Base-by-base conservation (phyloP, 2,113 vertebrate species). In the Vireo altiloquus region DNA sequence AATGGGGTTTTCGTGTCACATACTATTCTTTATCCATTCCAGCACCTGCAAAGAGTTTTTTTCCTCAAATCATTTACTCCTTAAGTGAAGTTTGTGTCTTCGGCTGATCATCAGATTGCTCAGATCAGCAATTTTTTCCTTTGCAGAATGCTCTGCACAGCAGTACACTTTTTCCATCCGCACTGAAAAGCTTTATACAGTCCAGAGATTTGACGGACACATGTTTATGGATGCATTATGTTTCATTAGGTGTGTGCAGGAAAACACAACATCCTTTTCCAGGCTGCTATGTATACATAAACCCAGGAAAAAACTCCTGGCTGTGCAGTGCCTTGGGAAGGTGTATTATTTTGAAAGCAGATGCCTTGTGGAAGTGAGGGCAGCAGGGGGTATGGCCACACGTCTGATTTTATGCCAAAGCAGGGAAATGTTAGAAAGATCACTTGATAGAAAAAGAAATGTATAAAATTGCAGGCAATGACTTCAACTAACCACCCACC, bases 241-340 rank as follows among this genome's bases (percentile, higher is more conserved):
- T 72, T 82, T 54, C 70, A 37, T 46, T 25, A 46, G 76, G 46
- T 52, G 42, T 12, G 50, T 8, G 37, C 27, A 95, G 80, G 40
- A 95, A 92, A 96, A 91, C 35, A 82, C 40, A 90, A 66, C 28
- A 54, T 46, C 65, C 66, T 85, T 77, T 86, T 66, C 80, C 49
- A 93, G 66, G 0, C 0, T 31, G 19, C 66, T 27, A 25, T 18
- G 66, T 70, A 83, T 88, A 77, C 59, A 77, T 46, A 84, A 96
- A 65, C 46, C 61, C 91, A 94, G 87, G 83, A 95, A 95, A 50
- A 76, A 95, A 83, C 44, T n/a, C 71, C n/a, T 90, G 87, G 52
- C 75, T 74, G 52, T 2, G 8, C 33, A 54, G 65, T 66, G 71
- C 88, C 66, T 88, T 69, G 69, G 87, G 79, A 95, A 97, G 61